Conservation (phyloP, 2,113 vertebrate species). For the Rhea americana region DNA sequence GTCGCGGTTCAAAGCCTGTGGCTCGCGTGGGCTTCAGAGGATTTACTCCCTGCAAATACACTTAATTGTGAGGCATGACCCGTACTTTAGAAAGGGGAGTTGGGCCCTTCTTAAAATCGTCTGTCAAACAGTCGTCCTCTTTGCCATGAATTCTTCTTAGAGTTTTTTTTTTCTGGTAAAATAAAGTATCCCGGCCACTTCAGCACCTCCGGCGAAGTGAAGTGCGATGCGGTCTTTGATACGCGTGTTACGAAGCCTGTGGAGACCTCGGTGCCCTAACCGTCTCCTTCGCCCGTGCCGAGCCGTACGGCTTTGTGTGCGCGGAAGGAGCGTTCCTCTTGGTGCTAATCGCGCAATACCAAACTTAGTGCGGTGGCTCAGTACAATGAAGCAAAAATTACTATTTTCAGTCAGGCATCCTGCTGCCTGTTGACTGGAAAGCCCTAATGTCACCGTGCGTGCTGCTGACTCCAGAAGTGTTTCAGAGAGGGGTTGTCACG, state of each 20-base stretch:
- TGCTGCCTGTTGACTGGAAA: background rate
- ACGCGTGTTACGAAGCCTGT: background rate
- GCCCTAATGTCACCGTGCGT: background rate
- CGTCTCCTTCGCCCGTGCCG: fast-evolving
- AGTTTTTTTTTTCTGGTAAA: background rate
- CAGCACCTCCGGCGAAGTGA: fast-evolving
- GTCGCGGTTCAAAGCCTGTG: background rate
- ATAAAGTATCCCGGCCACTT: fast-evolving
- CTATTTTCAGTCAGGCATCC: background rate
- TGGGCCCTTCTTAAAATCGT: background rate
- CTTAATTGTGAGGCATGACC: background rate
- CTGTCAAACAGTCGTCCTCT: background rate
- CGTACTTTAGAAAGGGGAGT: background rate
- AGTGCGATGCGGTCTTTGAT: background rate
- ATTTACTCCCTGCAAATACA: background rate
- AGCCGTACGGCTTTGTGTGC: fast-evolving
- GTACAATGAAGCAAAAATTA: background rate
- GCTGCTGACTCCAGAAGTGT: conserved; percentile 1
- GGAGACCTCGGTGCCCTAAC: background rate
- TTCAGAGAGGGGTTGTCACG: background rate
- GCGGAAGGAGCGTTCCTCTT: background rate
- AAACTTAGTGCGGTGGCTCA: background rate
- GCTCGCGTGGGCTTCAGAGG: background rate
- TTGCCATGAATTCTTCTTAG: fast-evolving
- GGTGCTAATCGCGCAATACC: background rate